Conservation (phyloP, 92 coral and sea anemone genomes). For the Zoanthus sociatus region DNA sequence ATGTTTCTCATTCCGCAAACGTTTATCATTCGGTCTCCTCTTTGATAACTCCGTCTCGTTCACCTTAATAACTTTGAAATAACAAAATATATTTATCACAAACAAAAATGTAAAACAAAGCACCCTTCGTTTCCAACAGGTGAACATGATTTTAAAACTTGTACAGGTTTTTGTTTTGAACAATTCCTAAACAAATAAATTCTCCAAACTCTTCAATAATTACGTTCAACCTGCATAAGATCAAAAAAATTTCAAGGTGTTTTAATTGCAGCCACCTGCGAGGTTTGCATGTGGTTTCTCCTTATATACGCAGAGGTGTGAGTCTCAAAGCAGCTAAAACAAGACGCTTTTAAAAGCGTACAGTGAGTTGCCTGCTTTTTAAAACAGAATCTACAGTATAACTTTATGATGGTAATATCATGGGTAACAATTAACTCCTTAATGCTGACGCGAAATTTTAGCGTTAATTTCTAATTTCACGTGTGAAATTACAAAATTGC, state of each 20-base stretch:
- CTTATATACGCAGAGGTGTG: not conserved
- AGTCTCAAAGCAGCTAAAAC: too few relatives aligned
- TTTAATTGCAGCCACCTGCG: not conserved
- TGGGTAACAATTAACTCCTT: too few relatives aligned
- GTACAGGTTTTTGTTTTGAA: not conserved
- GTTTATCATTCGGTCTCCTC: not conserved
- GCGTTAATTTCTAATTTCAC: too few relatives aligned
- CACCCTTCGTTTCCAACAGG: not conserved
- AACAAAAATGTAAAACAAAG: not conserved
- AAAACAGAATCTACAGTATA: too few relatives aligned
- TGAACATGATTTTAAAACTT: not conserved
- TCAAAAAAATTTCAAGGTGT: conserved; percentile 1
- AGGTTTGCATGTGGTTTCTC: not conserved
- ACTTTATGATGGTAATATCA: too few relatives aligned
- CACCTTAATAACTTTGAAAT: not conserved
- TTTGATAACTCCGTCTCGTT: not conserved
- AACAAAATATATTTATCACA: conserved; percentile 24
- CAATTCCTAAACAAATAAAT: not conserved
- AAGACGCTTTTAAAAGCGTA: too few relatives aligned
- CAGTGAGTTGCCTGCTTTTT: too few relatives aligned
- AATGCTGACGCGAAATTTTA: too few relatives aligned
- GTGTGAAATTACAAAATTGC: too few relatives aligned
- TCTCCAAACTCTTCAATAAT: not conserved
- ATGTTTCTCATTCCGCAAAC: not conserved
- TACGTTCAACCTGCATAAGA: conserved; percentile 23